These are phyloP conservation scores for Grammomys surdaster DNA, from an alignment of 2,113 vertebrate genomes.

Conservation along the genomic window DNA sequence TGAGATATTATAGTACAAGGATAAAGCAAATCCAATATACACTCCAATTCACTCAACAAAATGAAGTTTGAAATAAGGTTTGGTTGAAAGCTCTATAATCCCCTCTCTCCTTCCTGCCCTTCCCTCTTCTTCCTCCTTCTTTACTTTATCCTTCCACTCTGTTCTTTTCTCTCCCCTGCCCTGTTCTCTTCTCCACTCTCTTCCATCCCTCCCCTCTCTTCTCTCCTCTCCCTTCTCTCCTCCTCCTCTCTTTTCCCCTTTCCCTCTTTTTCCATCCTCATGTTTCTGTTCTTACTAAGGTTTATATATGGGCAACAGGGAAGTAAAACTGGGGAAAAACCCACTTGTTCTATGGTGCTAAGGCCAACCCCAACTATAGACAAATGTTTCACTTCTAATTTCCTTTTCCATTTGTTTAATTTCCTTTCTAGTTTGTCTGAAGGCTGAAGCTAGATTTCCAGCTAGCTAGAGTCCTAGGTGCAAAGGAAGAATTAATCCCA, in stretches of 20 bases:
- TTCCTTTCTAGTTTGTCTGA: slow-evolving; percentile 29
- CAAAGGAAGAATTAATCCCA: slow-evolving; percentile 23
- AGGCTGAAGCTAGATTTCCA: not conserved
- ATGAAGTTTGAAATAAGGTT: not conserved
- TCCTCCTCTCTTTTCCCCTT: no score
- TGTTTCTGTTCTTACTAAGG: not conserved
- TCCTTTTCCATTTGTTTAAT: not conserved
- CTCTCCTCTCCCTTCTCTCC: not conserved
- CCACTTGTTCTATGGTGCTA: not conserved
- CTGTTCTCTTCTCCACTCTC: not conserved
- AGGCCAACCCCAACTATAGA: not conserved
- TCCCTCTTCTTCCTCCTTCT: no score
- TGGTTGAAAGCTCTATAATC: not conserved
- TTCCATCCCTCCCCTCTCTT: not conserved
- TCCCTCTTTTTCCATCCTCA: not conserved
- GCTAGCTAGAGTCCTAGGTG: not conserved
- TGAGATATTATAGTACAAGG: slow-evolving; percentile 8
- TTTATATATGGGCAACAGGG: not conserved
- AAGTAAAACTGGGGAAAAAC: slow-evolving; percentile 2
- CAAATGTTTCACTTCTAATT: not conserved
- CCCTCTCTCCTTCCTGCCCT: not conserved
- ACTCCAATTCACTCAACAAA: not conserved
- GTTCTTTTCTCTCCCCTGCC: no score
- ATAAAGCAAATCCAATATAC: not conserved
- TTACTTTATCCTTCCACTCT: no score